These are phyloP conservation scores for Aramus guarauna DNA, from an alignment of 2,113 vertebrate genomes.

Conservation along the genomic window DNA sequence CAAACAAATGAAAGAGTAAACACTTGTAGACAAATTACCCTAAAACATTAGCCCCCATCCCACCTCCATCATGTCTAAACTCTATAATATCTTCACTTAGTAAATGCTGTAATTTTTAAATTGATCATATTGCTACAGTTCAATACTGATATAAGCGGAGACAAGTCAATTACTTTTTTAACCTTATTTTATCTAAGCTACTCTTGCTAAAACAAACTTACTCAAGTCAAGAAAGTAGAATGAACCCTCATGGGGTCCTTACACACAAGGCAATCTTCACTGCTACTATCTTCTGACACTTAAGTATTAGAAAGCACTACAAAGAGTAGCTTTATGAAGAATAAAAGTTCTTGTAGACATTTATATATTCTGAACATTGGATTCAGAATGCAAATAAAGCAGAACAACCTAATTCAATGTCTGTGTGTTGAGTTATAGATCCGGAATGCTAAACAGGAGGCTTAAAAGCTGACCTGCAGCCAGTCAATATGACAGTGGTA, in stretches of 20 bases:
- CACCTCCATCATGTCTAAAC: background rate
- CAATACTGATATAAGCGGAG: background rate
- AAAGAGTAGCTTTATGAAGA: background rate
- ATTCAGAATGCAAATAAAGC: background rate
- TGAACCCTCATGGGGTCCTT: background rate
- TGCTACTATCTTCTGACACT: background rate
- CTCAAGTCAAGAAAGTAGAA: background rate
- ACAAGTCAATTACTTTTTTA: background rate
- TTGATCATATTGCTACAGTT: background rate
- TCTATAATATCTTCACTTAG: background rate
- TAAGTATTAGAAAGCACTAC: background rate
- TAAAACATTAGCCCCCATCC: background rate
- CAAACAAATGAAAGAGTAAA: background rate
- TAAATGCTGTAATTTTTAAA: background rate
- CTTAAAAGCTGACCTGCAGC: background rate
- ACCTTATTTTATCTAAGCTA: background rate
- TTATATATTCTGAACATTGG: background rate
- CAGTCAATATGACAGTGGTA: background rate
- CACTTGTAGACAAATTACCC: background rate
- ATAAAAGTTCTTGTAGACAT: background rate
- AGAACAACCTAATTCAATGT: background rate
- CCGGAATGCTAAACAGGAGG: background rate
- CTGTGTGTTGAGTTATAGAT: background rate
- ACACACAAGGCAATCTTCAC: background rate
- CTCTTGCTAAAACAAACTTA: background rate